Evolutionary conservation across 2,113 vertebrate genomes (phyloP).

Genomic region (Callopanchax toddi): DNA sequence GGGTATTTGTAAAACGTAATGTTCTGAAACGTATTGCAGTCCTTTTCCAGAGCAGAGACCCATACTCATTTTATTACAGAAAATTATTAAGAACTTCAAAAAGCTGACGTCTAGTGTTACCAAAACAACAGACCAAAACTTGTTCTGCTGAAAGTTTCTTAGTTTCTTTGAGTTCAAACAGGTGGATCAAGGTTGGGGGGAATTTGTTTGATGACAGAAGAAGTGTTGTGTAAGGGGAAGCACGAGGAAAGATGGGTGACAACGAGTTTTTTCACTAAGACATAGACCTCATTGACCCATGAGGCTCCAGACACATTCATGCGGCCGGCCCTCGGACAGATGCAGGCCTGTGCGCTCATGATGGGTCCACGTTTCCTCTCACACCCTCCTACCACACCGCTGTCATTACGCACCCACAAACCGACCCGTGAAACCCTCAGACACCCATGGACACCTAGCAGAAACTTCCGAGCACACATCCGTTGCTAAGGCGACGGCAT

Average conservation of each 20-base stretch:
- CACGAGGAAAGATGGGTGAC: slow-evolving; percentile 53
- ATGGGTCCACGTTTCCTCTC: slow-evolving; percentile 50
- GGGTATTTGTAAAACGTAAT: too few relatives aligned
- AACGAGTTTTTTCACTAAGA: slow-evolving; percentile 33
- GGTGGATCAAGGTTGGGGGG: slow-evolving; percentile 29
- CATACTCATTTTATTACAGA: slow-evolving; percentile 26
- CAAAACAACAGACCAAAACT: slow-evolving; percentile 29
- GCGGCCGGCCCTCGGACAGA: slow-evolving; percentile 41
- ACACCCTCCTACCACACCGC: slow-evolving; percentile 52
- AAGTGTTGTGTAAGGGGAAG: slow-evolving; percentile 15
- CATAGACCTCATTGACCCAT: slow-evolving; percentile 63
- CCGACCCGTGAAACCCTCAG: slow-evolving; percentile 26
- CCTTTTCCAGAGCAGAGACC: slow-evolving; percentile 44
- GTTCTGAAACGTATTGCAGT: slow-evolving; percentile 47
- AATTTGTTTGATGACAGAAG: slow-evolving; percentile 23
- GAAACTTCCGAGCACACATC: slow-evolving; percentile 31
- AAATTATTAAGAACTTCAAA: slow-evolving; percentile 47
- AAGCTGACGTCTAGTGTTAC: slow-evolving; percentile 22
- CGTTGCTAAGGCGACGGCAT: slow-evolving; percentile 49
- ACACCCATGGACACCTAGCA: slow-evolving; percentile 29
- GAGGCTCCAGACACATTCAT: slow-evolving; percentile 41
- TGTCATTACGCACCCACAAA: slow-evolving; percentile 41
- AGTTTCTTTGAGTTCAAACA: slow-evolving; percentile 20
- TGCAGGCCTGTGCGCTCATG: slow-evolving; percentile 19
- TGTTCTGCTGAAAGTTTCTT: neutral